A percentile compares a stretch with the other conserved stretches of the same genome.
These are phyloP conservation scores for Pasiphila rectangulata DNA, from an alignment of 2,888 invertebrate genomes.

Conservation along the genomic window DNA sequence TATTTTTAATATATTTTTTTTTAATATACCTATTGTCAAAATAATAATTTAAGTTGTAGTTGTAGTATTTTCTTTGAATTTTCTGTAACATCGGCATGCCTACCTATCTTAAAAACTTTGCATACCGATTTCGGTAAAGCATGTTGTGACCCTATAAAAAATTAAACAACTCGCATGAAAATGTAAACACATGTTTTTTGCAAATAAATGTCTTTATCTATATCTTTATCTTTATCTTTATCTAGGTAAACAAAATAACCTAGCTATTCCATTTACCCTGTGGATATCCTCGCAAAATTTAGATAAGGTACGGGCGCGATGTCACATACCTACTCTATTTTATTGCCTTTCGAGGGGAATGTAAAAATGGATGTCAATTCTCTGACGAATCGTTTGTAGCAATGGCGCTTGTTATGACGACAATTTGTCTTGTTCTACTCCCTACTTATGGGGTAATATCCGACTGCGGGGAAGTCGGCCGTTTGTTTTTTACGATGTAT, in stretches of 20 bases:
- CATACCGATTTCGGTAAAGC: not conserved
- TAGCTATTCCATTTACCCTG: conserved; percentile 1
- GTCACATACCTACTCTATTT: conserved; percentile 31
- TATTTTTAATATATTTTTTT: too few species aligned
- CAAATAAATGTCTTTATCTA: too few species aligned
- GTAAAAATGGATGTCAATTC: conserved; percentile 24
- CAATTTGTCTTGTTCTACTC: conserved; percentile 12
- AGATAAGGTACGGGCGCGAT: conserved; percentile 30
- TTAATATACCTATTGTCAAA: too few species aligned
- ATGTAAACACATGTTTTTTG: too few species aligned
- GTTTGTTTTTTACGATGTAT: conserved; percentile 14
- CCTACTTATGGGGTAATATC: conserved; percentile 10
- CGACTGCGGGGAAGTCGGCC: conserved; percentile 1
- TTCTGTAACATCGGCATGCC: too few species aligned
- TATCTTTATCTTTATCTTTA: too few species aligned
- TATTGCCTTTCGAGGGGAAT: conserved; percentile 27
- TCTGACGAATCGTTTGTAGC: conserved; percentile 21
- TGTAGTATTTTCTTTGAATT: too few species aligned
- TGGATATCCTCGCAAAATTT: conserved; percentile 29
- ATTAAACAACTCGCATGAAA: too few species aligned
- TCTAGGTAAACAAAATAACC: too few species aligned
- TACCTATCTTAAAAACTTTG: too few species aligned
- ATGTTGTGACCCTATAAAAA: too few species aligned
- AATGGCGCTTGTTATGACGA: conserved; percentile 19
- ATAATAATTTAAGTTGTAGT: too few species aligned